Conservation (phyloP, 2,797 vertebrate genomes). For the Microctenopoma stevenorrisi region DNA sequence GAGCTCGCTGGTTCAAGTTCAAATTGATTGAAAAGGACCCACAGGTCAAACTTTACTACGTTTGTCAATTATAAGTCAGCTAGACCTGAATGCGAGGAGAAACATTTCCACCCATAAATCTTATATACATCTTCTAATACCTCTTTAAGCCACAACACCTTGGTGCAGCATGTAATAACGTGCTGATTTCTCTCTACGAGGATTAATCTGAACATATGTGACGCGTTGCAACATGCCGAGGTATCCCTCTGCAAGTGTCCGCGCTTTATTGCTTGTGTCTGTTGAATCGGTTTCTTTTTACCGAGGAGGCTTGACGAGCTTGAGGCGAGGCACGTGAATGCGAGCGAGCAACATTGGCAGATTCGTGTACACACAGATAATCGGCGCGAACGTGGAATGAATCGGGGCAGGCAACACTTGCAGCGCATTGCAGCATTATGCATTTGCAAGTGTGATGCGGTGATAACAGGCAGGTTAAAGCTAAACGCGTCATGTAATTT, state of each 20-base stretch:
- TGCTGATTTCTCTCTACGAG: background rate
- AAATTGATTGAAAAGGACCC: too few relatives aligned
- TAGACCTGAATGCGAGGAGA: background rate
- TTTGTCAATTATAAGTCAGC: background rate
- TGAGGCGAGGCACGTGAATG: background rate
- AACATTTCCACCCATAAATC: too few relatives aligned
- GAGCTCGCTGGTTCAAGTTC: background rate
- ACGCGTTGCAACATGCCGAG: background rate
- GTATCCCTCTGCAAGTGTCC: slow-evolving; percentile 4
- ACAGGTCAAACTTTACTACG: background rate
- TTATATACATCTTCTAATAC: background rate
- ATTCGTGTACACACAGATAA: slow-evolving; percentile 17
- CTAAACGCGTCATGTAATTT: background rate
- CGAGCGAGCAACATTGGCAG: slow-evolving; percentile 1
- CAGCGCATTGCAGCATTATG: slow-evolving; percentile 21
- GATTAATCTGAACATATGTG: slow-evolving; percentile 5
- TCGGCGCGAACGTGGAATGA: slow-evolving; percentile 10
- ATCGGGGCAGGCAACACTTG: slow-evolving; percentile 27
- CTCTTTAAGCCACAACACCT: background rate
- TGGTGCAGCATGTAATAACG: background rate
- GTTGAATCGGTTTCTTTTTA: background rate
- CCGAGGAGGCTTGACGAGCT: background rate
- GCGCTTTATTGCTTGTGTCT: background rate
- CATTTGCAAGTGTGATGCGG: background rate
- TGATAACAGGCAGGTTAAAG: background rate